Percentiles rank a stretch among this genome's conserved stretches.
Evolutionary conservation across 2,113 vertebrate genomes (phyloP).

Genomic region (Panurus biarmicus): DNA sequence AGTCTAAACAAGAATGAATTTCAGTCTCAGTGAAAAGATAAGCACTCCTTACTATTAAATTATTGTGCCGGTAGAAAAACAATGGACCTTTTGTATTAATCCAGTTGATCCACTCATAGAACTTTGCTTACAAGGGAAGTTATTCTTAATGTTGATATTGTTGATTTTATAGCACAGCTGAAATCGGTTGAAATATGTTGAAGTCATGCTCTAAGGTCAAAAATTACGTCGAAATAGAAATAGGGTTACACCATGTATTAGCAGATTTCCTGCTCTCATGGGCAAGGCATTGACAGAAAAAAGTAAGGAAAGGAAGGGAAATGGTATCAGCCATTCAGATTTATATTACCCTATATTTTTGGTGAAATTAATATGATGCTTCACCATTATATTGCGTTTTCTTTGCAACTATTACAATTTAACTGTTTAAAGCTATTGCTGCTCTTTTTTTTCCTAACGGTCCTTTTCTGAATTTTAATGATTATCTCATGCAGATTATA

Average conservation of each 20-base stretch:
- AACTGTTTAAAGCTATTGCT: background rate
- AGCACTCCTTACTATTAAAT: background rate
- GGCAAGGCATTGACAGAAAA: background rate
- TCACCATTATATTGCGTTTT: background rate
- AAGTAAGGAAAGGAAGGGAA: background rate
- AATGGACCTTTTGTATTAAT: background rate
- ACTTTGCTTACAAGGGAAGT: background rate
- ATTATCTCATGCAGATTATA: background rate
- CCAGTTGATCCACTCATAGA: background rate
- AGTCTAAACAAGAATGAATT: conserved; percentile 28
- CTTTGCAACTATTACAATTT: background rate
- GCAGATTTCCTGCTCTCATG: background rate
- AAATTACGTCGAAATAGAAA: background rate
- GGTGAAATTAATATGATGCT: background rate
- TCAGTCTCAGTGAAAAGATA: background rate
- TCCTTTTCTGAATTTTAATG: background rate
- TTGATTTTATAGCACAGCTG: background rate
- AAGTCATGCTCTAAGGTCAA: background rate
- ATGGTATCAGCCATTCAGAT: background rate
- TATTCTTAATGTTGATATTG: background rate
- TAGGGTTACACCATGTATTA: background rate
- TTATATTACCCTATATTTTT: background rate
- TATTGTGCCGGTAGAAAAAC: background rate
- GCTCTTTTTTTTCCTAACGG: background rate
- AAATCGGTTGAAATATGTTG: background rate